These are phyloP conservation scores for Ptychochromis oligacanthus DNA, from an alignment of 2,113 vertebrate genomes.

Conservation along the genomic window DNA sequence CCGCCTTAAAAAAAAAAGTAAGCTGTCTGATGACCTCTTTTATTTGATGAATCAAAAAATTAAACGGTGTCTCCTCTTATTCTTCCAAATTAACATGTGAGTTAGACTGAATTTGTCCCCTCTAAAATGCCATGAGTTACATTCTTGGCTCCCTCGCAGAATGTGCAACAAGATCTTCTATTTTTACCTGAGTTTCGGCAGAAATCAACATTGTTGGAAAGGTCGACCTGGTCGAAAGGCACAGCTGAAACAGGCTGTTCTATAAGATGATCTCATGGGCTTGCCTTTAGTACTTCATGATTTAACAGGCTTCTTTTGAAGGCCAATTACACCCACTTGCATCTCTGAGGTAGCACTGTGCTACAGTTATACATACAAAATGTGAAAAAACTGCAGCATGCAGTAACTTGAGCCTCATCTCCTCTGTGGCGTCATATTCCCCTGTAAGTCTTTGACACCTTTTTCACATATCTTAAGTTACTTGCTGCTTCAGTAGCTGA, in stretches of 20 bases:
- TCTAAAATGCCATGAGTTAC: not conserved
- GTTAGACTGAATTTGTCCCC: not conserved
- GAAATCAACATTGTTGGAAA: no score
- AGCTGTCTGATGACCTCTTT: constrained; percentile 3
- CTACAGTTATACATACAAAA: constrained; percentile 13
- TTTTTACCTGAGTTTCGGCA: no score
- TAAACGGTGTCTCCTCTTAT: not conserved
- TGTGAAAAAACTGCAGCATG: constrained; percentile 11
- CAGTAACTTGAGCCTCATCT: not conserved
- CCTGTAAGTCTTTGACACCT: not conserved
- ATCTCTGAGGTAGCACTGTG: constrained; percentile 3
- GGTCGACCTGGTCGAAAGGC: constrained; percentile 3
- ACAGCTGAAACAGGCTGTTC: constrained; percentile 4
- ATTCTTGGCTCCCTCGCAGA: not conserved
- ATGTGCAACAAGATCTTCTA: not conserved
- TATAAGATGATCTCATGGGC: constrained; percentile 10
- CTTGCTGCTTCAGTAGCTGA: constrained; percentile 32
- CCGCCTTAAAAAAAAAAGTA: not conserved
- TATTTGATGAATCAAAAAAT: not conserved
- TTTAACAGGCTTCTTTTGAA: constrained; percentile 52
- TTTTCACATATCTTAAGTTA: not conserved
- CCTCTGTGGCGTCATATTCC: constrained; percentile 4
- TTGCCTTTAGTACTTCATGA: constrained; percentile 45
- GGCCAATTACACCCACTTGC: constrained; percentile 19
- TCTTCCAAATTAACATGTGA: not conserved